Percentiles rank a stretch among this genome's conserved stretches.
phyloP scores from a whole-genome alignment of 2,797 vertebrate genomes.

The Pipistrellus pygmaeus region DNA sequence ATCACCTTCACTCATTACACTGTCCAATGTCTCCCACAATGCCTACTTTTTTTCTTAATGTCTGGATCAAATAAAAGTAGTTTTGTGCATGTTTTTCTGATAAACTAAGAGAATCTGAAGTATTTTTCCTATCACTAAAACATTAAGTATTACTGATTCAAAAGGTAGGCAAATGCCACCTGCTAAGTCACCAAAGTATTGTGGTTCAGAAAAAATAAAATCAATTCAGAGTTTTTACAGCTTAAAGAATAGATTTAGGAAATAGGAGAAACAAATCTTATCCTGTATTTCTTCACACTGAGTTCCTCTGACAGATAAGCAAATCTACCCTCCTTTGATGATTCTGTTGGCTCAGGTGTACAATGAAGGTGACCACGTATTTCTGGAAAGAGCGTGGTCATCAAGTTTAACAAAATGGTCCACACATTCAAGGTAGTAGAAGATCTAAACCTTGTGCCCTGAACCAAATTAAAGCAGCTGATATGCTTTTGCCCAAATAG shows the following conservation, averaged over 20 bases:
- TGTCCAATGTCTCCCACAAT: background rate
- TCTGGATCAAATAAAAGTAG: background rate
- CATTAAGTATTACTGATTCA: background rate
- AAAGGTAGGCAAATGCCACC: background rate
- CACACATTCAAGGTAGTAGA: background rate
- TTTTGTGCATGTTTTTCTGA: background rate
- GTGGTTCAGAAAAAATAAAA: background rate
- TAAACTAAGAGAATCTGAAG: background rate
- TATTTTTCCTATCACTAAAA: conserved; percentile 18
- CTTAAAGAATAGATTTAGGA: background rate
- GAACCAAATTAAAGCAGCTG: conserved; percentile 41
- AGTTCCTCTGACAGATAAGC: background rate
- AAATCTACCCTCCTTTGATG: background rate
- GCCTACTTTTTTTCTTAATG: background rate
- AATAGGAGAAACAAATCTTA: background rate
- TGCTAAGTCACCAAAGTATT: background rate
- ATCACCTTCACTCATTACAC: background rate
- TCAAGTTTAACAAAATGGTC: background rate
- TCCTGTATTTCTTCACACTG: background rate
- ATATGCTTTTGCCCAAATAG: conserved; percentile 58
- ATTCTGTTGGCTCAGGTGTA: background rate
- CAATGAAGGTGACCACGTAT: conserved; percentile 8
- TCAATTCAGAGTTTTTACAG: background rate
- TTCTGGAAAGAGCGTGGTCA: conserved; percentile 2
- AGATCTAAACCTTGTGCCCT: background rate